Evolutionary conservation across 2,888 invertebrate species (phyloP), one percentile per base, ranked within the genome.

Genomic region (Callyntrura guangdongensis): DNA sequence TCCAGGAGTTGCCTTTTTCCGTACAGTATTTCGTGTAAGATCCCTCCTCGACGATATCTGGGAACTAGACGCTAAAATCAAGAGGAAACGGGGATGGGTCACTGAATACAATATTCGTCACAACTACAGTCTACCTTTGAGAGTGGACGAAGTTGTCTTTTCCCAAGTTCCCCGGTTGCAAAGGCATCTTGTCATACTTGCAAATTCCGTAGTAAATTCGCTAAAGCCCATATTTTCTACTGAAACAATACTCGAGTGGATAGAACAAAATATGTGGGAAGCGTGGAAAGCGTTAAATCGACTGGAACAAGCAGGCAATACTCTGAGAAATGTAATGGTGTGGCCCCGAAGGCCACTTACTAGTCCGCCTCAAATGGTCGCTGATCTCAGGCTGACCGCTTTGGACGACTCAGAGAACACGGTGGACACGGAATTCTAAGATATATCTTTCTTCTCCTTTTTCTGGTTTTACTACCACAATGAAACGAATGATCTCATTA

Each of bases 211-310:
- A 22, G 93, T 91, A 17, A 93, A 91, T 59, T 93, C 93, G 2
- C 89, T 94, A 20, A 92, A 93, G 79, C 86, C 91, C 8, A 89
- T 94, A 17, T 94, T 92, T 59, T 61, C 83, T 1, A 85, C 82
- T 0, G 92, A 92, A 56, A 92, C 91, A 0, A 92, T 94, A 47
- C 84, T 93, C 17, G 94, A 94, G 74, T 94, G 94, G 94, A 89
- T 94, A 9, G 94, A 94, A 67, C 93, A 93, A 69, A 94, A 94
- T 79, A 74, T 94, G 36, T 94, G 93, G 93, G 92, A 92, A 84
- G 92, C 93, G n/a, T 94, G 93, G 94, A 92, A 93, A 74, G 86
- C 89, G 1, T 47, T 94, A 47, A 92, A 93, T 49, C 85, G 83
- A 8, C 86, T 93, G n/a, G 93, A 93, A 81, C 89, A 86, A 14